Conservation (phyloP, 2,888 invertebrate genomes). For the Micropterix aruncella region DNA sequence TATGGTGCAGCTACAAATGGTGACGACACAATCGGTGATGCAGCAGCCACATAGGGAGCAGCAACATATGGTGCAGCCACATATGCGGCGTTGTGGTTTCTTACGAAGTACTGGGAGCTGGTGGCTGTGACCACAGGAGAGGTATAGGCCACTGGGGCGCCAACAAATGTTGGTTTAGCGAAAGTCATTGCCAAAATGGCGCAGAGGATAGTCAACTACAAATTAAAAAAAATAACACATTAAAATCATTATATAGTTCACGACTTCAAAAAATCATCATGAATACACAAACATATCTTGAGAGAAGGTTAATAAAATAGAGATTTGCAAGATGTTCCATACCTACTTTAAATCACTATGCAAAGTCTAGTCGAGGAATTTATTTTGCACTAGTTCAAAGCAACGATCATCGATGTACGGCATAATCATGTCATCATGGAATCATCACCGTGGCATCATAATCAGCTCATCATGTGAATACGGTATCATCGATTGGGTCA, state of each 20-base stretch:
- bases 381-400: no score
- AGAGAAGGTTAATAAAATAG: no score
- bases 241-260: neutral
- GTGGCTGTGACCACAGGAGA: conserved; percentile 48
- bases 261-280: no score
- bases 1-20: conserved; percentile 9
- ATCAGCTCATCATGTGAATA: no score
- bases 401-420: no score
- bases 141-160: conserved; percentile 27
- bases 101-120: conserved; percentile 47
- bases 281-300: no score
- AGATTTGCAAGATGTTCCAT: no score
- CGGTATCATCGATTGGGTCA: no score
- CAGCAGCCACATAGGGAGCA: conserved; percentile 15
- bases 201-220: conserved; percentile 16
- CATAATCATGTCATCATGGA: no score
- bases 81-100: conserved; percentile 42
- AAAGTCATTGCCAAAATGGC: conserved; percentile 16
- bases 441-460: no score
- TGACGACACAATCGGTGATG: conserved; percentile 13
- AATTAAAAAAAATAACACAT: conserved; percentile 5
- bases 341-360: no score
- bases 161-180: conserved; percentile 20
- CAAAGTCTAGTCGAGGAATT: no score
- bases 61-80: conserved; percentile 24